Conservation (phyloP, 2,888 invertebrate genomes). For the Trichogramma dendrolimi region DNA sequence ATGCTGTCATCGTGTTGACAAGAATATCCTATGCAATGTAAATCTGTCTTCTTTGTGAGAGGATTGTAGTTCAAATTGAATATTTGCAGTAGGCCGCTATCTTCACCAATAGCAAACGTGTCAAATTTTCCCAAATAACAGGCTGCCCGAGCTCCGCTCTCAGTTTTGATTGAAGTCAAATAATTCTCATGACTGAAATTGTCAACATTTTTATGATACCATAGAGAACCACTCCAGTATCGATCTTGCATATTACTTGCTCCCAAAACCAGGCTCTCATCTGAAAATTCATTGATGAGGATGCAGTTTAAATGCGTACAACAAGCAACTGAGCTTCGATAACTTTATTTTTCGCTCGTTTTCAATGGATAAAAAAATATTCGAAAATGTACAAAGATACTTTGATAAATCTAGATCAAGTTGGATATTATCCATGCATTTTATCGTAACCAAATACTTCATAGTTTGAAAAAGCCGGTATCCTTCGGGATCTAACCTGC, state of each 20-base stretch:
- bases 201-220: constrained; percentile 51
- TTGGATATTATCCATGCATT: too few species aligned
- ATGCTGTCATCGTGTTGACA: constrained; percentile 56
- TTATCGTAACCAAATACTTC: too few species aligned
- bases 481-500: constrained; percentile 5
- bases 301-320: too few species aligned
- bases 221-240: constrained; percentile 62
- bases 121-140: constrained; percentile 51
- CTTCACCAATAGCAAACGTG: constrained; percentile 56
- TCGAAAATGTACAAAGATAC: background rate
- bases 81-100: constrained; percentile 54
- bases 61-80: constrained; percentile 43
- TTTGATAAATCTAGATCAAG: too few species aligned
- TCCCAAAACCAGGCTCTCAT: constrained; percentile 58
- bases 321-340: too few species aligned
- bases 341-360: too few species aligned
- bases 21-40: constrained; percentile 50
- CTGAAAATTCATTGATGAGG: constrained; percentile 42
- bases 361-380: too few species aligned
- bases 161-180: constrained; percentile 50
- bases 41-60: constrained; percentile 41
- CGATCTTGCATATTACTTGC: constrained; percentile 59
- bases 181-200: constrained; percentile 50
- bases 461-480: constrained; percentile 7
- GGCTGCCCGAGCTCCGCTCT: constrained; percentile 55